These are phyloP conservation scores for Pagrus major DNA, from an alignment of 2,113 vertebrate genomes.

Conservation along the genomic window DNA sequence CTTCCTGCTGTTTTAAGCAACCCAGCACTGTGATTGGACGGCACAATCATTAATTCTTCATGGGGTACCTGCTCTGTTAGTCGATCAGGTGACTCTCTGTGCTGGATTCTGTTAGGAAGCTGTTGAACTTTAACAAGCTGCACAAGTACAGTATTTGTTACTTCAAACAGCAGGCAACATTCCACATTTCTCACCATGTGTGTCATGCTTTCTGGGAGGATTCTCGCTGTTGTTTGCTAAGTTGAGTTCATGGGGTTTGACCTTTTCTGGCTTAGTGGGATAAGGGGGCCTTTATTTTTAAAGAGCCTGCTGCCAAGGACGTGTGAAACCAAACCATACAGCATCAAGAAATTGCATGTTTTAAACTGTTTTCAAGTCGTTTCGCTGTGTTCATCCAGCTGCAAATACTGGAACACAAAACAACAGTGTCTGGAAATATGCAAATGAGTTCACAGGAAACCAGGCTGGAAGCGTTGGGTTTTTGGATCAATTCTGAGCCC, in stretches of 20 bases:
- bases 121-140: slow-evolving; percentile 64
- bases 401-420: slow-evolving; percentile 32
- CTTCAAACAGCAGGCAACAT: slow-evolving; percentile 49
- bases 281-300: slow-evolving; percentile 22
- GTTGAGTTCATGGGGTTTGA: slow-evolving; percentile 56
- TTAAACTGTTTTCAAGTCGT: slow-evolving; percentile 23
- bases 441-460: slow-evolving; percentile 26
- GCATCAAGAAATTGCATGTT: slow-evolving; percentile 3
- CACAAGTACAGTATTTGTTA: slow-evolving; percentile 58
- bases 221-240: slow-evolving; percentile 68
- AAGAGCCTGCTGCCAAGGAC: slow-evolving; percentile 42
- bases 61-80: slow-evolving; percentile 21
- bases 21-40: slow-evolving; percentile 16
- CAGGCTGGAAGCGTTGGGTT: slow-evolving; percentile 4
- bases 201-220: slow-evolving; percentile 69
- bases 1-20: slow-evolving; percentile 48
- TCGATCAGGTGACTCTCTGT: slow-evolving; percentile 45
- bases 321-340: slow-evolving; percentile 48
- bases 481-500: slow-evolving; percentile 28
- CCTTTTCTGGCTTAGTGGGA: slow-evolving; percentile 39
- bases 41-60: slow-evolving; percentile 21
- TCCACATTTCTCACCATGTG: slow-evolving; percentile 68
- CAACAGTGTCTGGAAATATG: slow-evolving; percentile 42
- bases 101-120: slow-evolving; percentile 22
- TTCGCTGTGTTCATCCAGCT: slow-evolving; percentile 36